A percentile compares a stretch with the other conserved stretches of the same genome.
phyloP scores from a whole-genome alignment of 1,140 invertebrate species.

The Pseudomyrmex dendroicus region DNA sequence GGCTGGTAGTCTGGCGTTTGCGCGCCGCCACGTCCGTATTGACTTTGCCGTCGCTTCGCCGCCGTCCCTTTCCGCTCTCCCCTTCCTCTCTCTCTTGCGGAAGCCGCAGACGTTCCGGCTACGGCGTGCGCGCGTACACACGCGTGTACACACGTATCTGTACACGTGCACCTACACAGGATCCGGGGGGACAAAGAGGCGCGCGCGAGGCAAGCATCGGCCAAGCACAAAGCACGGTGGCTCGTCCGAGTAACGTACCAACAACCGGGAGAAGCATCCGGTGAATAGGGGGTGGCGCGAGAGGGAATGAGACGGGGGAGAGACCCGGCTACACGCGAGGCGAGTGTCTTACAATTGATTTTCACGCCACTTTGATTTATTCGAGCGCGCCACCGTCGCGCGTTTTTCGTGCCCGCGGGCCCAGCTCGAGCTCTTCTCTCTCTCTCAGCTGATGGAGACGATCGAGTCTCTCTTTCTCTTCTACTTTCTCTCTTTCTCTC shows the following conservation, averaged over 20 bases:
- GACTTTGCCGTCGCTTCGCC: slow-evolving; percentile 77
- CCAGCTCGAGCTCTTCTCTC: slow-evolving; percentile 60
- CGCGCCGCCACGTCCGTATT: slow-evolving; percentile 79
- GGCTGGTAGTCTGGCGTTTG: slow-evolving; percentile 76
- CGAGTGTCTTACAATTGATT: slow-evolving; percentile 82
- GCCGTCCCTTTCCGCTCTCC: neutral
- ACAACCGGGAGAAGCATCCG: slow-evolving; percentile 24
- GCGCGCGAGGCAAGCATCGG: slow-evolving; percentile 38
- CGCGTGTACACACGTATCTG: slow-evolving; percentile 65
- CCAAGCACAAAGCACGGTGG: slow-evolving; percentile 62
- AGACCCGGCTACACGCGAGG: slow-evolving; percentile 63
- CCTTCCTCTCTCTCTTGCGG: neutral
- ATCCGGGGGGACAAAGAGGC: slow-evolving; percentile 41
- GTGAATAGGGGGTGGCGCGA: neutral
- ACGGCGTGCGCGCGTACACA: slow-evolving; percentile 43
- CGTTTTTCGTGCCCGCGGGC: slow-evolving; percentile 76
- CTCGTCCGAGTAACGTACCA: slow-evolving; percentile 60
- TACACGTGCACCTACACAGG: neutral
- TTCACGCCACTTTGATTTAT: slow-evolving; percentile 83
- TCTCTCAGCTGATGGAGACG: neutral
- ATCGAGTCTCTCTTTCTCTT: slow-evolving; percentile 17
- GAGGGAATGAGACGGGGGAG: neutral
- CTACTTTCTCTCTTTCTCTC: neutral
- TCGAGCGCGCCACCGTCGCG: slow-evolving; percentile 72
- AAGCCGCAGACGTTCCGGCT: slow-evolving; percentile 45